Percentiles rank a stretch among this genome's conserved stretches.
These are phyloP conservation scores for Ceraclea dissimilis DNA, from an alignment of 2,888 invertebrate genomes.

Conservation along the genomic window DNA sequence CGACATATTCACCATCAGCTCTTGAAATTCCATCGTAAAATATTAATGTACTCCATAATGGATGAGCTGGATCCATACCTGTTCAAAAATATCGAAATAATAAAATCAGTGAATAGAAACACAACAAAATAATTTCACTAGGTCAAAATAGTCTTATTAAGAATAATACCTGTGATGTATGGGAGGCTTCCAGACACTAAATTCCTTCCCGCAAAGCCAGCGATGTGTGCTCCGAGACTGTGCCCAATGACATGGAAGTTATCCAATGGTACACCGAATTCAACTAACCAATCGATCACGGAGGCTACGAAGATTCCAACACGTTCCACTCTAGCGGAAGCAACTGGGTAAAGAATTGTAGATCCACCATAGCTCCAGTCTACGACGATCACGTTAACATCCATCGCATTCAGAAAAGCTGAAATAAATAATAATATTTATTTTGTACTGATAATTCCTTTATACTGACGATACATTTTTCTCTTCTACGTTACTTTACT, in stretches of 20 bases:
- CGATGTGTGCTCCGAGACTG: conserved; percentile 22
- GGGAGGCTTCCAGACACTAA: conserved; percentile 4
- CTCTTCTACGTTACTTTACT: too few relatives aligned
- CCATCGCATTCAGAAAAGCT: conserved; percentile 16
- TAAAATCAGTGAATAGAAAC: background rate
- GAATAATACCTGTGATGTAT: conserved; percentile 8
- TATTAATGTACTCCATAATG: conserved; percentile 14
- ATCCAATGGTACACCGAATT: conserved; percentile 5
- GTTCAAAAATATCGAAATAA: background rate
- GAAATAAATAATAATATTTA: conserved; percentile 1
- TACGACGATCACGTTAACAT: conserved; percentile 19
- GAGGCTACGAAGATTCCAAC: conserved; percentile 9
- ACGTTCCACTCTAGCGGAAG: conserved; percentile 11
- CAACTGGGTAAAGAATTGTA: conserved; percentile 12
- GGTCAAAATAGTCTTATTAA: background rate
- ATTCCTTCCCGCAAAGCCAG: conserved; percentile 15
- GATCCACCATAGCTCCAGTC: conserved; percentile 18
- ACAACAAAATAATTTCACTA: background rate
- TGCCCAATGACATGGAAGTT: conserved; percentile 22
- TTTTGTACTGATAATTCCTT: background rate
- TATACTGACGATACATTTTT: too few relatives aligned
- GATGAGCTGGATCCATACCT: conserved; percentile 18
- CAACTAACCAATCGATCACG: conserved; percentile 18
- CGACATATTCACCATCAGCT: conserved; percentile 17
- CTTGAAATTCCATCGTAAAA: conserved; percentile 11